phyloP scores from a whole-genome alignment of 1,140 invertebrate genomes.

The Paraescarpia echinospica region DNA sequence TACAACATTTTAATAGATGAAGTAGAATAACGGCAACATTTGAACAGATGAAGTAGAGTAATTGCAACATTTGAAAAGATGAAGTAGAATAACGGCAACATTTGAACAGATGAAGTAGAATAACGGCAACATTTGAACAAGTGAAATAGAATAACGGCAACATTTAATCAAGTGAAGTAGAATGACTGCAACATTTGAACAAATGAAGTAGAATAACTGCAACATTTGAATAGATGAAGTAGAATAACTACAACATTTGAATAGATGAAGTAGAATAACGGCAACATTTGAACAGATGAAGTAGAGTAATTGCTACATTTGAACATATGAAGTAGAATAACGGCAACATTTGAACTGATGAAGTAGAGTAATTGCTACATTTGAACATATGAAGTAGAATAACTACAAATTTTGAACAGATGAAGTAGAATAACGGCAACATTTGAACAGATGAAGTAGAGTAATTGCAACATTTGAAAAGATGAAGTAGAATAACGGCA shows the following conservation, averaged over 20 bases:
- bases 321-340: too few species aligned
- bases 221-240: too few species aligned
- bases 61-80: neutral
- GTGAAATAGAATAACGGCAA: neutral
- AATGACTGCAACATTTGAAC: too few species aligned
- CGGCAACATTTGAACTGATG: too few species aligned
- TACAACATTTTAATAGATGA: too few species aligned
- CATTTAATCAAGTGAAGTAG: too few species aligned
- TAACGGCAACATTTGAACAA: neutral
- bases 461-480: neutral
- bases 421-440: constrained; percentile 30
- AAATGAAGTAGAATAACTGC: too few species aligned
- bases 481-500: neutral
- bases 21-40: too few species aligned
- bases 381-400: constrained; percentile 19
- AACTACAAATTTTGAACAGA: neutral
- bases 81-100: neutral
- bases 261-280: too few species aligned
- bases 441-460: constrained; percentile 58
- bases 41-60: neutral
- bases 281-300: too few species aligned
- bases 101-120: neutral
- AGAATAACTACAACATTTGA: too few species aligned
- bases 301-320: too few species aligned
- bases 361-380: constrained; percentile 18